Evolutionary conservation across 2,888 invertebrate species (phyloP).

Genomic region (Rugalucina vietnamica): DNA sequence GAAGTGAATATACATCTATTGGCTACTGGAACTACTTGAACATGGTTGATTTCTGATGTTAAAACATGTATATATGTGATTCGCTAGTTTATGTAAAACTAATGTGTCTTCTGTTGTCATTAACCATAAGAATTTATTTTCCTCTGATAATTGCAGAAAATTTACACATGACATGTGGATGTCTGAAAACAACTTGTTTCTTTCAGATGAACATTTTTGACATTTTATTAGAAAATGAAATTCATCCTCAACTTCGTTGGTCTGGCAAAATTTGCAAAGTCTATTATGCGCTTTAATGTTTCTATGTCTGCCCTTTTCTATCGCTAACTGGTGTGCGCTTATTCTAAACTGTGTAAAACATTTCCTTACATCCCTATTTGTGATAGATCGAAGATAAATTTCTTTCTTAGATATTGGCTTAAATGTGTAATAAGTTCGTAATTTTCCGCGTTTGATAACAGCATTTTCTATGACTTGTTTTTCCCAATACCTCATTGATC

Average conservation of each 20-base stretch:
- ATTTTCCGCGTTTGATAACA: background rate
- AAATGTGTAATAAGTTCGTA: constrained; percentile 7
- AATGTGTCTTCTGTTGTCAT: too few species aligned
- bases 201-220: background rate
- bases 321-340: constrained; percentile 1
- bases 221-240: background rate
- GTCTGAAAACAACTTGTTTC: background rate
- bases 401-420: background rate
- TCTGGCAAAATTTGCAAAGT: background rate
- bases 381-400: background rate
- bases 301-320: background rate
- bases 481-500: background rate
- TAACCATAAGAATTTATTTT: constrained; percentile 1
- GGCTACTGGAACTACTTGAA: too few species aligned
- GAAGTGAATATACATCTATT: too few species aligned
- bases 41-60: too few species aligned
- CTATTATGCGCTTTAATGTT: background rate
- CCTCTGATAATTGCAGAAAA: background rate
- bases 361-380: background rate
- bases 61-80: too few species aligned
- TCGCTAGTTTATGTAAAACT: too few species aligned
- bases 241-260: background rate
- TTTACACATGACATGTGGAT: background rate
- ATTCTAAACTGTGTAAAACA: background rate
- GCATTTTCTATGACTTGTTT: background rate